Evolutionary conservation across 2,888 invertebrate genomes (phyloP).

Genomic region (Cephus sareptanus): DNA sequence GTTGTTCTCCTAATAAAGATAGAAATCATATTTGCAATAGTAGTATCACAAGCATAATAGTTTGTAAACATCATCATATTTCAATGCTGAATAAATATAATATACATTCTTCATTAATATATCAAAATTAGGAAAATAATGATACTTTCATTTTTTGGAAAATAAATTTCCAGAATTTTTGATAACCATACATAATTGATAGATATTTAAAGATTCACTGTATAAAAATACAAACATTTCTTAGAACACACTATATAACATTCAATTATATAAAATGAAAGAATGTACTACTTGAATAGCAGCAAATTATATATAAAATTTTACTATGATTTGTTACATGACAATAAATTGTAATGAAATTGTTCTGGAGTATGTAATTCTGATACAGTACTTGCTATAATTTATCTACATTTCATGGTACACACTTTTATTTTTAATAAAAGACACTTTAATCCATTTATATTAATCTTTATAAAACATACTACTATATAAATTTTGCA

Average conservation of each 20-base stretch:
- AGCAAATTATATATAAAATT: neutral
- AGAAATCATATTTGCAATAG: neutral
- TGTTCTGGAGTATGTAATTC: neutral
- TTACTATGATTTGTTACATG: neutral
- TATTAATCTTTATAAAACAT: neutral
- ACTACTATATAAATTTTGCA: neutral
- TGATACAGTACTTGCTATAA: neutral
- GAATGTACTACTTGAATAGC: neutral
- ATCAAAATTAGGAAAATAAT: neutral
- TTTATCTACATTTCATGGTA: neutral
- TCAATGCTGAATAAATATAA: neutral
- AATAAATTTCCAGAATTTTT: neutral
- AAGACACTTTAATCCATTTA: neutral
- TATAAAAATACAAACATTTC: neutral
- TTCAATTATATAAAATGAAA: slow-evolving; percentile 16
- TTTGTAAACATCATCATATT: neutral
- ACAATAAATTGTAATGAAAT: neutral
- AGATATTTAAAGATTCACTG: neutral
- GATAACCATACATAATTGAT: slow-evolving; percentile 7
- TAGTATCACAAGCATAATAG: neutral
- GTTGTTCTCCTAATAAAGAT: neutral
- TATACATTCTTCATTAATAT: neutral
- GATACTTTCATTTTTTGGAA: slow-evolving; percentile 10
- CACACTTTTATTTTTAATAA: neutral
- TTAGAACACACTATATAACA: neutral